Evolutionary conservation across 2,797 vertebrate species (phyloP).

Genomic region (Erithacus rubecula): DNA sequence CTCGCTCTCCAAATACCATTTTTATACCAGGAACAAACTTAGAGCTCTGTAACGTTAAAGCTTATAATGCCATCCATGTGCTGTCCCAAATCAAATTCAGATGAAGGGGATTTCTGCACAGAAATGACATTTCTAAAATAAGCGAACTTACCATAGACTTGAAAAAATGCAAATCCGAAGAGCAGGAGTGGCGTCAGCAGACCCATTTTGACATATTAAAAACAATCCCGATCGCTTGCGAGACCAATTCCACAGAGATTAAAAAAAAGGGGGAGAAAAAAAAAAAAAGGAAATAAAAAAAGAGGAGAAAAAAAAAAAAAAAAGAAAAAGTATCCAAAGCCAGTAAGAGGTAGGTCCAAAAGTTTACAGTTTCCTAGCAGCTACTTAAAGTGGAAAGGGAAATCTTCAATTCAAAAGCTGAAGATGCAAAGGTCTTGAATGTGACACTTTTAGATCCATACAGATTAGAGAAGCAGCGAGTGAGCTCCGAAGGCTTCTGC

Average conservation of each 20-base stretch:
- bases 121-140: conserved; percentile 18
- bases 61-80: conserved; percentile 58
- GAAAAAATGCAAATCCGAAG: conserved; percentile 90
- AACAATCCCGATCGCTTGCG: conserved; percentile 82
- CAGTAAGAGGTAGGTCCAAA: conserved; percentile 72
- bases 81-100: conserved; percentile 32
- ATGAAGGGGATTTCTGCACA: conserved; percentile 7
- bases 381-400: conserved; percentile 67
- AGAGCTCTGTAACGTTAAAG: neutral
- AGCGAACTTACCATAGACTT: conserved; percentile 89
- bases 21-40: conserved; percentile 22
- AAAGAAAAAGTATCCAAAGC: conserved; percentile 59
- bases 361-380: conserved; percentile 75
- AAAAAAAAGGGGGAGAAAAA: neutral
- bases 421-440: conserved; percentile 73
- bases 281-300: neutral
- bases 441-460: conserved; percentile 71
- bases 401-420: conserved; percentile 68
- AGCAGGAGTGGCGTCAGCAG: conserved; percentile 90
- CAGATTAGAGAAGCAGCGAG: conserved; percentile 18
- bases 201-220: conserved; percentile 95
- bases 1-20: neutral
- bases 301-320: conserved; percentile 6
- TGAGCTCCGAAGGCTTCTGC: conserved; percentile 49
- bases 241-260: conserved; percentile 80